These are phyloP conservation scores for Urocitellus parryii DNA, from an alignment of 2,113 vertebrate species.

Conservation along the genomic window DNA sequence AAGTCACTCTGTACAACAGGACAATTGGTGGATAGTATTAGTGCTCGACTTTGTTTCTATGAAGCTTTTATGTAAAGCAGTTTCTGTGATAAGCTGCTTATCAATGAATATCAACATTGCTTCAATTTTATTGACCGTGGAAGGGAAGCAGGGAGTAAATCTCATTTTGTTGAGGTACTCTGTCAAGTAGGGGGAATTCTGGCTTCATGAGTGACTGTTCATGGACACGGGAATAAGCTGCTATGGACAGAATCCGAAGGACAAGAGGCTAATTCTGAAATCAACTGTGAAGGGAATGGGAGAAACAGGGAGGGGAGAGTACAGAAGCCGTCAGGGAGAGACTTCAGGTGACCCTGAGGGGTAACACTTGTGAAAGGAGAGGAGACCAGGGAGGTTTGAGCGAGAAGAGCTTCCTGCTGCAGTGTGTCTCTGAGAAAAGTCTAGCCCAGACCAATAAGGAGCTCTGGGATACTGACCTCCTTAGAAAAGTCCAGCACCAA, in stretches of 20 bases:
- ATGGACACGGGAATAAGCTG: neutral
- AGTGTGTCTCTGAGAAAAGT: neutral
- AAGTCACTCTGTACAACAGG: neutral
- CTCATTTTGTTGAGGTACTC: neutral
- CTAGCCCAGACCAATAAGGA: neutral
- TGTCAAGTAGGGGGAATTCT: neutral
- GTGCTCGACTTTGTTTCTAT: neutral
- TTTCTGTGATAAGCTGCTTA: neutral
- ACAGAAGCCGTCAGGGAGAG: neutral
- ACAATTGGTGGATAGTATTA: neutral
- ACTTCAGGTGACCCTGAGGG: neutral
- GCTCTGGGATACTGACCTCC: neutral
- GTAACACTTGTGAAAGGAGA: neutral
- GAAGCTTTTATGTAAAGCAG: neutral
- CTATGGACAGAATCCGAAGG: neutral
- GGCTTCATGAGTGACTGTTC: neutral
- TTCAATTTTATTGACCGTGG: neutral
- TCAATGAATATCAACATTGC: neutral
- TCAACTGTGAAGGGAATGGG: neutral
- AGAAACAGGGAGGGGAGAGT: neutral
- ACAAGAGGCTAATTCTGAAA: neutral
- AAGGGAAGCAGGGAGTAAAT: neutral
- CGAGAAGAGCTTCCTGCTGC: neutral
- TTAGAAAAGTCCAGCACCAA: neutral
- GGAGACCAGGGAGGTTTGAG: fast-evolving